phyloP scores from a whole-genome alignment of 2,113 vertebrate genomes.

The Heteronetta atricapilla region DNA sequence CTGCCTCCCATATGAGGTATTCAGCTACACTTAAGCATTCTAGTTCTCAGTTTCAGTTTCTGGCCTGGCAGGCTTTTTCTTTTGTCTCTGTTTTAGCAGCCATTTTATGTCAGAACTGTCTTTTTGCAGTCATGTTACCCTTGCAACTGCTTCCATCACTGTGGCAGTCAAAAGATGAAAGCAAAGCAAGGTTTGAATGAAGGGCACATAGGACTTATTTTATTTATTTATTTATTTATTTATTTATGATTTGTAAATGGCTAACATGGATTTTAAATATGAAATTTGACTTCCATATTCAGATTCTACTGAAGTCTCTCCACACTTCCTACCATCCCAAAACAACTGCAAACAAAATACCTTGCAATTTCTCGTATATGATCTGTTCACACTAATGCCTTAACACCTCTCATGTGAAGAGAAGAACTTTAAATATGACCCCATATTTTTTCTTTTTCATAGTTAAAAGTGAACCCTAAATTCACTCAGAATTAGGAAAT shows the following conservation, averaged over 20 bases:
- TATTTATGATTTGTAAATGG: background rate
- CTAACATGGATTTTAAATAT: background rate
- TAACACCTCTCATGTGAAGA: background rate
- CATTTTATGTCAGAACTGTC: too few species aligned
- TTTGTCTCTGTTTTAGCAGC: too few species aligned
- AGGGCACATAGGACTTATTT: background rate
- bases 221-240: background rate
- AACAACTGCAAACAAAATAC: background rate
- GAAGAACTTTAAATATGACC: background rate
- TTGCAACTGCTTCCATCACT: background rate
- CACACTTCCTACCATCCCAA: background rate
- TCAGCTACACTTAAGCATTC: too few species aligned
- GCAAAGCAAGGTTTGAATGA: background rate
- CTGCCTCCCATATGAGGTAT: too few species aligned
- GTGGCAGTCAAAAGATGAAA: background rate
- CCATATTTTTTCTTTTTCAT: too few species aligned
- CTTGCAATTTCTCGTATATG: background rate
- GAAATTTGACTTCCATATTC: background rate
- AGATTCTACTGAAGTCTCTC: background rate
- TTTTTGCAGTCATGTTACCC: too few species aligned
- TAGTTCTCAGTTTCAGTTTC: too few species aligned
- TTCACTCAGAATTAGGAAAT: too few species aligned
- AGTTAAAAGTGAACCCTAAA: too few species aligned
- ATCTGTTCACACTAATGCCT: background rate
- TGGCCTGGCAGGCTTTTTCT: too few species aligned